phyloP scores from a whole-genome alignment of 2,888 invertebrate species.

The Brachypalpus laphriformis region DNA sequence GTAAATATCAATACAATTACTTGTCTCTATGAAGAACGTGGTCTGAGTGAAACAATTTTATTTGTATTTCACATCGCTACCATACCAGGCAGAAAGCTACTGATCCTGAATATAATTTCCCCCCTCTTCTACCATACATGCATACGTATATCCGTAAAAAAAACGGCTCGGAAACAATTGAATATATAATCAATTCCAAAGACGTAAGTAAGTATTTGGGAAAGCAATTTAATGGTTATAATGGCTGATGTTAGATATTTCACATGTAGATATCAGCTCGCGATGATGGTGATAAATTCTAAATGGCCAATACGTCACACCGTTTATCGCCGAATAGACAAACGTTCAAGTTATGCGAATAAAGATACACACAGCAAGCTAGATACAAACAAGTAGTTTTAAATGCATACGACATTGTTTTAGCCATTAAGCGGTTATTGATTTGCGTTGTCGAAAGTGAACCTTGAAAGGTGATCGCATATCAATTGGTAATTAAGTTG shows the following conservation, averaged over 20 bases:
- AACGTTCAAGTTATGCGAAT: too few relatives aligned
- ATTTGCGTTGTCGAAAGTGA: constrained; percentile 49
- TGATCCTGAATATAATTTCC: background rate
- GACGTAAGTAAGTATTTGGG: background rate
- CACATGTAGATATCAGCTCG: constrained; percentile 1
- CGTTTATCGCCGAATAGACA: constrained; percentile 4
- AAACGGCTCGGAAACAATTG: background rate
- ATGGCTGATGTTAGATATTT: constrained; percentile 42
- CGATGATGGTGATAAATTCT: constrained; percentile 23
- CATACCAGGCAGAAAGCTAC: background rate
- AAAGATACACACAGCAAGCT: too few relatives aligned
- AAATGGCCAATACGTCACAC: constrained; percentile 21
- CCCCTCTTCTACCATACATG: background rate
- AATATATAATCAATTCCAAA: constrained; percentile 5
- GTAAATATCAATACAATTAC: too few relatives aligned
- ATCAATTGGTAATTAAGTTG: constrained; percentile 49
- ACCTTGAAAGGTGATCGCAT: constrained; percentile 60
- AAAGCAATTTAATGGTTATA: constrained; percentile 39
- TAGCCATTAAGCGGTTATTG: constrained; percentile 66
- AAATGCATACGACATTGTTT: constrained; percentile 45
- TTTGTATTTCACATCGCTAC: background rate
- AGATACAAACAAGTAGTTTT: constrained; percentile 19
- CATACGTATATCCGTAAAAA: background rate
- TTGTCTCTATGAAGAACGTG: too few relatives aligned
- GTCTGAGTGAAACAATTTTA: background rate